Conservation (phyloP, 2,797 vertebrate species). For the Prionace glauca region DNA sequence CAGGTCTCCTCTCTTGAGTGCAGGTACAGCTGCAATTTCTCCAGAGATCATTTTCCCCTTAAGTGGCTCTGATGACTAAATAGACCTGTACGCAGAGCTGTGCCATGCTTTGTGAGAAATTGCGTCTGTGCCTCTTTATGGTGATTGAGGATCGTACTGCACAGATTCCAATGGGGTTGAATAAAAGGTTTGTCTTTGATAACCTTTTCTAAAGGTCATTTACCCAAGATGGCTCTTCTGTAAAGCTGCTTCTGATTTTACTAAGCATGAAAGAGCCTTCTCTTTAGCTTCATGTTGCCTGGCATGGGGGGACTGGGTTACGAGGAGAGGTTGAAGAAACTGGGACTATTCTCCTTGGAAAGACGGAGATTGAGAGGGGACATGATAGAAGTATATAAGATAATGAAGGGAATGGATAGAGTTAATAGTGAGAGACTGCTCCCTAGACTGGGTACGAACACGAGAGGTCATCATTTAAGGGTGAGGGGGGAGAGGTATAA, state of each 20-base stretch:
- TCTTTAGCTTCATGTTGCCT: too few species aligned
- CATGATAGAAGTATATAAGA: too few species aligned
- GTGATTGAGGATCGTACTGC: not conserved
- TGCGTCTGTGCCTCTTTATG: not conserved
- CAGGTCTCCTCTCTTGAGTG: slow-evolving; percentile 40
- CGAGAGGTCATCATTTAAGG: too few species aligned
- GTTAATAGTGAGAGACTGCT: too few species aligned
- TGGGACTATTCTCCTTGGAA: too few species aligned
- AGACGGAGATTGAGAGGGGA: too few species aligned
- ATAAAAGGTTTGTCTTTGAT: not conserved
- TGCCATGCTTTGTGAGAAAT: slow-evolving; percentile 3
- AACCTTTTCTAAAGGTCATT: slow-evolving; percentile 3
- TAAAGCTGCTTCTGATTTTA: not conserved
- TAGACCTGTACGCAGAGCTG: not conserved
- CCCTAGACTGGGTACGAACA: too few species aligned
- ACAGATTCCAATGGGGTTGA: not conserved
- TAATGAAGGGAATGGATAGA: too few species aligned
- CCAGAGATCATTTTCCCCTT: slow-evolving; percentile 47
- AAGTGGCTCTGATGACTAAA: slow-evolving; percentile 50
- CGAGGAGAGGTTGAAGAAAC: too few species aligned
- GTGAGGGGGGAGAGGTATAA: too few species aligned
- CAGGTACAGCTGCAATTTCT: slow-evolving; percentile 42
- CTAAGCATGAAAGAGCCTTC: not conserved
- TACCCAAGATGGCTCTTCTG: not conserved
- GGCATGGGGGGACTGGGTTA: too few species aligned